Evolutionary conservation across 2,113 vertebrate genomes (phyloP).

Genomic region (Sander lucioperca): DNA sequence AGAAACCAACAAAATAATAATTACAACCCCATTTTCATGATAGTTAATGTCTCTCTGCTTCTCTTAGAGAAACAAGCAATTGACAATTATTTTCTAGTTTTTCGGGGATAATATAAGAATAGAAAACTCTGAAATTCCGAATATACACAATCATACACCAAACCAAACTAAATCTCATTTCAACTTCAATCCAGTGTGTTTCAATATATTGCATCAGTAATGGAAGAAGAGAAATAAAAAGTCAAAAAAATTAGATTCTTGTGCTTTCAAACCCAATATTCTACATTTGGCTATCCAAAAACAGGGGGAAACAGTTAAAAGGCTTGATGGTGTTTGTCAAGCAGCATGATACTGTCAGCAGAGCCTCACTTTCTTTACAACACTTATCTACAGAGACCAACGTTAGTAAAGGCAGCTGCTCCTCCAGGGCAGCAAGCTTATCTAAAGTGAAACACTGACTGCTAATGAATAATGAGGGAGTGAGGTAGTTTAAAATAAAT

Average conservation of each 20-base stretch:
- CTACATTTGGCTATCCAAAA: conserved; percentile 13
- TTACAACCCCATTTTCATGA: not conserved
- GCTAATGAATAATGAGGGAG: conserved; percentile 21
- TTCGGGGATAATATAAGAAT: not conserved
- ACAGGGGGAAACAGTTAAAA: conserved; percentile 17
- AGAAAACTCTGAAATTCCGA: not conserved
- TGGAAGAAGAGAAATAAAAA: not conserved
- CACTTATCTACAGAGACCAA: conserved; percentile 19
- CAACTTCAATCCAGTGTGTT: conserved; percentile 35
- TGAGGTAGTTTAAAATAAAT: conserved; percentile 7
- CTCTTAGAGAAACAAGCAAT: not conserved
- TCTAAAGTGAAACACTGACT: conserved; percentile 22
- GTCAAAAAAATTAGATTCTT: conserved; percentile 41
- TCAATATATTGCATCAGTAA: conserved; percentile 69
- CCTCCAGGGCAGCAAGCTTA: conserved; percentile 13
- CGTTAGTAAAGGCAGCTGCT: conserved; percentile 36
- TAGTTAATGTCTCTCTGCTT: too few species aligned
- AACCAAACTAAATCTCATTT: conserved; percentile 28
- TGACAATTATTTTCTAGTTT: not conserved
- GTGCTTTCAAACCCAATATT: conserved; percentile 52
- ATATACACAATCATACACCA: not conserved
- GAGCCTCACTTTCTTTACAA: conserved; percentile 34
- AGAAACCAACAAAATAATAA: not conserved
- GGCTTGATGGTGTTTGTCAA: conserved; percentile 24
- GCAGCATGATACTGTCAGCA: conserved; percentile 14